A percentile compares a stretch with the other conserved stretches of the same genome.
These are phyloP conservation scores for Hippolais icterina DNA, from an alignment of 2,113 vertebrate species.

Conservation along the genomic window DNA sequence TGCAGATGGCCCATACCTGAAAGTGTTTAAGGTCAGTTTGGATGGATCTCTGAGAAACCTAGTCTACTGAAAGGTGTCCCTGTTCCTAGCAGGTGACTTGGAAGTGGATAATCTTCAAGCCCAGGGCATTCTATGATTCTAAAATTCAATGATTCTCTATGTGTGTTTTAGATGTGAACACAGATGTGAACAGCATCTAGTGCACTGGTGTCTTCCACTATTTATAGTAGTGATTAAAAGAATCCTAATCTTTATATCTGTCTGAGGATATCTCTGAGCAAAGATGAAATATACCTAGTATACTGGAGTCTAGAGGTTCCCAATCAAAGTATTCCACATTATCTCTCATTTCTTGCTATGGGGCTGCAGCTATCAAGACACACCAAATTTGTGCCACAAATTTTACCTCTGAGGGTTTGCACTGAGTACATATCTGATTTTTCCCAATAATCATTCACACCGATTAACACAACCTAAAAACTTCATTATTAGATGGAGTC, in stretches of 20 bases:
- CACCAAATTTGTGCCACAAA: neutral
- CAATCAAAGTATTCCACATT: neutral
- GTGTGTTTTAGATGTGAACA: neutral
- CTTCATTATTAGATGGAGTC: neutral
- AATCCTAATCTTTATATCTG: neutral
- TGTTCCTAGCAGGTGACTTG: neutral
- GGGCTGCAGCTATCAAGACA: neutral
- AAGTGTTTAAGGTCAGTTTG: neutral
- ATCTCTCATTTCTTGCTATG: neutral
- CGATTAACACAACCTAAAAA: neutral
- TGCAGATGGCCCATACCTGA: neutral
- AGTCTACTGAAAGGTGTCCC: too few species aligned
- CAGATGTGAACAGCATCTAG: neutral
- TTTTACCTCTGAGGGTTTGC: neutral
- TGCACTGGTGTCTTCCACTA: neutral
- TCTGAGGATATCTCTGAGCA: neutral
- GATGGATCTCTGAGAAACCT: neutral
- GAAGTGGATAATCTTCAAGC: neutral
- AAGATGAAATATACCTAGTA: neutral
- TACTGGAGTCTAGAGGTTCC: neutral
- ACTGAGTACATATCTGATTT: neutral
- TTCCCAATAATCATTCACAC: neutral
- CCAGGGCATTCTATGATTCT: too few species aligned
- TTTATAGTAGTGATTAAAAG: neutral
- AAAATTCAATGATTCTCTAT: neutral